Percentiles rank a stretch among this genome's conserved stretches.
These are phyloP conservation scores for Drosophila novamexicana DNA, from an alignment of 1,140 invertebrate genomes.

Conservation along the genomic window DNA sequence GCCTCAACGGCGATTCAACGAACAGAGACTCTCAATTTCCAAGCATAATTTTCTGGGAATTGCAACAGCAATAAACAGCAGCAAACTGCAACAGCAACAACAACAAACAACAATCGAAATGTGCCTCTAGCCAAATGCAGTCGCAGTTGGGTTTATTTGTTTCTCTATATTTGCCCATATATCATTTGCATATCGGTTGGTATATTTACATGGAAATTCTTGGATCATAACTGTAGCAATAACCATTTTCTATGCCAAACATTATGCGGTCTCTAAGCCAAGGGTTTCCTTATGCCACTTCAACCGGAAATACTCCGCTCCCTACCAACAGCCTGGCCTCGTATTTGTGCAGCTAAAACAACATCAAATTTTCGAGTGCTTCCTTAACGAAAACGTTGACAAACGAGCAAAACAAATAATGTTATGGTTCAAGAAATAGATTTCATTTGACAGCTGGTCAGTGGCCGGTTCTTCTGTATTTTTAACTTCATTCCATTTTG, in stretches of 20 bases:
- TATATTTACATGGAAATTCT: conserved; percentile 54
- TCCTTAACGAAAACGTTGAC: conserved; percentile 47
- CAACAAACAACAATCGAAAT: conserved; percentile 22
- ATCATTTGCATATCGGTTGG: conserved; percentile 55
- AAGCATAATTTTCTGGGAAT: conserved; percentile 68
- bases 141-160: conserved; percentile 34
- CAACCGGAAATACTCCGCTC: conserved; percentile 22
- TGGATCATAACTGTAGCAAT: conserved; percentile 31
- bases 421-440: conserved; percentile 14
- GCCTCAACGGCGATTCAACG: conserved; percentile 13
- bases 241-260: conserved; percentile 26
- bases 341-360: conserved; percentile 29
- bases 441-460: conserved; percentile 37
- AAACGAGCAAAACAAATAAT: conserved; percentile 9
- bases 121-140: conserved; percentile 45
- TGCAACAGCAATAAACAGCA: conserved; percentile 36
- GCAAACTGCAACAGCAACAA: conserved; percentile 7
- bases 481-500: conserved; percentile 4
- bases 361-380: conserved; percentile 25
- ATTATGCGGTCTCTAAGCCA: not conserved
- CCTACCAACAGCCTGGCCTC: not conserved
- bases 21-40: conserved; percentile 59
- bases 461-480: conserved; percentile 18
- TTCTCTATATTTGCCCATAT: conserved; percentile 37
- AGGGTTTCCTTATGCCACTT: conserved; percentile 7